Evolutionary conservation across 2,888 invertebrate genomes (phyloP), one percentile per base, ranked within the genome.

Genomic region (Pyrrhosoma nymphula): DNA sequence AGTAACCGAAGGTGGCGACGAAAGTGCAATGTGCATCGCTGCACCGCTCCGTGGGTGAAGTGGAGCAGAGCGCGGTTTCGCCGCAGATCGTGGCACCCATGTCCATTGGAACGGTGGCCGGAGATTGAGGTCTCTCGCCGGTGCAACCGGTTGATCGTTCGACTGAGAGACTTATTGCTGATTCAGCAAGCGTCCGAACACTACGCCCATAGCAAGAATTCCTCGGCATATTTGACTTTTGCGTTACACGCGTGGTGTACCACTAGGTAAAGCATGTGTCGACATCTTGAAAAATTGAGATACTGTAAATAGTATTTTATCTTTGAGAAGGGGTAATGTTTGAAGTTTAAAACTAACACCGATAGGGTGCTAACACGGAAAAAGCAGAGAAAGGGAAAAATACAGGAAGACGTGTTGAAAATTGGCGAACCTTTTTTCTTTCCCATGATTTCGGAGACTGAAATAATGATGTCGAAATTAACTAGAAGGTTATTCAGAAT

Each of bases 91-190:
- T 69, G 69, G 69, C 69, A 82, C 18, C 30, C 26, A 35, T 26
- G 69, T 69, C 35, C 18, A 35, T 82, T 60, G 35, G 16, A n/a
- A 69, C 69, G 69, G 26, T 69, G 69, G 69, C n/a, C n/a, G 69
- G 69, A 82, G 82, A 82, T 82, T 82, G 23, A 82, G 82, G 82
- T 82, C 82, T 35, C 35, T 35, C 82, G n/a, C 26, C 35, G 82
- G 16, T 35, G 35, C 30, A 35, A 82, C 82, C 82, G 30, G 82
- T 82, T 16, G 35, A 82, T 82, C n/a, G 82, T 30, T 82, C 35
- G 16, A 35, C 35, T 82, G 35, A 16, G 82, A 82, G 35, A 35
- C 35, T 35, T 35, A 82, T 82, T 35, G 12, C 35, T 30, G 30
- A 16, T 35, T 82, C 82, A 35, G 35, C 16, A 35, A 82, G 14